phyloP scores from a whole-genome alignment of 2,888 invertebrate genomes.

The Acleris laterana region DNA sequence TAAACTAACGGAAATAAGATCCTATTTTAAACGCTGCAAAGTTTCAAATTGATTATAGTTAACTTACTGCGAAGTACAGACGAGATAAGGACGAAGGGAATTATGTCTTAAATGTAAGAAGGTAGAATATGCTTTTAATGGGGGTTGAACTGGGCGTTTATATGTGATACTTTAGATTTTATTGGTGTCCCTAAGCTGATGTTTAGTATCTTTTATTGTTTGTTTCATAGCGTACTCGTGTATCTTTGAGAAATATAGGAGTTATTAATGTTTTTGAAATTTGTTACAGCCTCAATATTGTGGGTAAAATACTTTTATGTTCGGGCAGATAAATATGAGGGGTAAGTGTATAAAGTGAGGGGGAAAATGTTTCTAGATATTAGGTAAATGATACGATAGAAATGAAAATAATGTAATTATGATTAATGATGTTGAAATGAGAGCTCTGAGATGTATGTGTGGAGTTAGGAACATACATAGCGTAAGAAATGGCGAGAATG shows the following conservation, averaged over 20 bases:
- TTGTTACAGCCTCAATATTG: constrained; percentile 12
- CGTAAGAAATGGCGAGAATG: no score
- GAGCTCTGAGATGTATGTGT: no score
- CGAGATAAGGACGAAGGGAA: constrained; percentile 1
- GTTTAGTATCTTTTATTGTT: constrained; percentile 33
- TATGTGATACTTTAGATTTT: constrained; percentile 19
- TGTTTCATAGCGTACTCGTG: constrained; percentile 27
- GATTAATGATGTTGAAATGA: no score
- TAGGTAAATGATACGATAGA: no score
- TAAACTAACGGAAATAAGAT: constrained; percentile 27
- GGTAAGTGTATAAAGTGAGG: no score
- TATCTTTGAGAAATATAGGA: constrained; percentile 13
- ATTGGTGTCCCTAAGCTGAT: constrained; percentile 24
- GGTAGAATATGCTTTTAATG: constrained; percentile 1
- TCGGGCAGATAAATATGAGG: no score
- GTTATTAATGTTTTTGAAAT: constrained; percentile 20
- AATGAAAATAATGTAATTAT: no score
- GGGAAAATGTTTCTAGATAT: no score
- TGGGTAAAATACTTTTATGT: neutral
- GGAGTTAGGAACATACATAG: no score
- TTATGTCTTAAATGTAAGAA: constrained; percentile 8
- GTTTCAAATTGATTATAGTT: constrained; percentile 30
- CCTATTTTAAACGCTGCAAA: constrained; percentile 25
- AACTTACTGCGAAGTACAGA: constrained; percentile 13
- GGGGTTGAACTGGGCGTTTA: constrained; percentile 18